These are phyloP conservation scores for Puntigrus tetrazona DNA, from an alignment of 2,113 vertebrate species.

Conservation along the genomic window DNA sequence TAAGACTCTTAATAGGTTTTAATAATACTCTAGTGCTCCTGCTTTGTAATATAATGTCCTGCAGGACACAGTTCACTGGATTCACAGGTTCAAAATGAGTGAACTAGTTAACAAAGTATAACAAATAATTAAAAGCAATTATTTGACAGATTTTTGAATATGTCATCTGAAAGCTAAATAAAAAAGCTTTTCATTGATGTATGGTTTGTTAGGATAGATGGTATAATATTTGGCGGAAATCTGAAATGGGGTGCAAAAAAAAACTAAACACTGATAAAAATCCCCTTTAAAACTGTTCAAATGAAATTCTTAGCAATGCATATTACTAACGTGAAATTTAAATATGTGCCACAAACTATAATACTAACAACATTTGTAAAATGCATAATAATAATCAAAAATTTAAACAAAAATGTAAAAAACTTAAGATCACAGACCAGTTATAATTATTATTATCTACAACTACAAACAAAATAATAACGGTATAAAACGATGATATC, in stretches of 20 bases:
- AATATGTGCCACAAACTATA: not conserved
- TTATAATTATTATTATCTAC: not conserved
- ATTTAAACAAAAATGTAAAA: too few relatives aligned
- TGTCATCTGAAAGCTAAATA: too few relatives aligned
- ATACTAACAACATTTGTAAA: not conserved
- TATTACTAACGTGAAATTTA: not conserved
- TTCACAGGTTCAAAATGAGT: not conserved
- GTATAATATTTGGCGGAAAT: too few relatives aligned
- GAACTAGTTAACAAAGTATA: not conserved
- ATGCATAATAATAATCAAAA: too few relatives aligned
- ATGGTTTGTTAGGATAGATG: too few relatives aligned
- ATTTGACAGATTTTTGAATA: too few relatives aligned
- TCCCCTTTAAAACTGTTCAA: too few relatives aligned
- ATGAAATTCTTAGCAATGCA: too few relatives aligned
- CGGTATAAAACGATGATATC: not conserved
- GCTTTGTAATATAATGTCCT: constrained; percentile 14
- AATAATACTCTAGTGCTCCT: constrained; percentile 58
- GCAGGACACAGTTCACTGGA: not conserved
- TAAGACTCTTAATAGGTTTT: constrained; percentile 69
- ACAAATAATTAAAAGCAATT: not conserved
- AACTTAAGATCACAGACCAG: too few relatives aligned
- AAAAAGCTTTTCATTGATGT: too few relatives aligned
- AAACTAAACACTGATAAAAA: too few relatives aligned
- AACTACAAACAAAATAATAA: not conserved
- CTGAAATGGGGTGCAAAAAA: too few relatives aligned